Conservation (phyloP, 1,140 invertebrate species). For the Listronotus oregonensis region DNA sequence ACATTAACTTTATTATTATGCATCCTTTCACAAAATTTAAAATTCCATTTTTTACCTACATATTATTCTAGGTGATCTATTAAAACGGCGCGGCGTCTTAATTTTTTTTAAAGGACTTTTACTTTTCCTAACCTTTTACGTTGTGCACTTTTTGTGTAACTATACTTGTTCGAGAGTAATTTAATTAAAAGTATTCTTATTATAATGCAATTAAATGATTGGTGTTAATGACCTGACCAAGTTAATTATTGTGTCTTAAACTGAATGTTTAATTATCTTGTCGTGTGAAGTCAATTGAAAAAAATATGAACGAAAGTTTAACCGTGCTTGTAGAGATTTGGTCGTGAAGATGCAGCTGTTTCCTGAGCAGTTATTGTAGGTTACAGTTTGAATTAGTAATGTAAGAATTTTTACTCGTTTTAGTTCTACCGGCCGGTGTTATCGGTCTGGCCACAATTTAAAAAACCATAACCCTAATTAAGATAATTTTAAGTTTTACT, state of each 20-base stretch:
- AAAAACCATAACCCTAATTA: too few species aligned
- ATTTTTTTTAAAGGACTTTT: background rate
- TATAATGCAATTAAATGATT: conserved; percentile 2
- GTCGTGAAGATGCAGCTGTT: conserved; percentile 24
- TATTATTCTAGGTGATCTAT: background rate
- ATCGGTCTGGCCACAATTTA: background rate
- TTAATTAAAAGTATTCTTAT: conserved; percentile 5
- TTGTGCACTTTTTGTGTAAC: background rate
- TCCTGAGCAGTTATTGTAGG: background rate
- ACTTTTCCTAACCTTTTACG: background rate
- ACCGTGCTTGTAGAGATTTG: conserved; percentile 14
- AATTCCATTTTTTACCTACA: conserved; percentile 3
- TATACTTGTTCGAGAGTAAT: background rate
- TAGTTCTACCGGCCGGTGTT: background rate
- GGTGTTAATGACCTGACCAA: background rate
- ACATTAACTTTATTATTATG: background rate
- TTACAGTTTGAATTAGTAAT: too few species aligned
- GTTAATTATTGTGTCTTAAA: background rate
- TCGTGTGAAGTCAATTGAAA: conserved; percentile 31
- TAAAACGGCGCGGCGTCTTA: too few species aligned
- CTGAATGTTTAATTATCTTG: conserved; percentile 19
- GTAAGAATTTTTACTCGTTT: background rate
- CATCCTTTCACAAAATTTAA: conserved; percentile 2
- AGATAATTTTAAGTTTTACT: too few species aligned
- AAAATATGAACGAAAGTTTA: conserved; percentile 29